Base-by-base conservation (phyloP, 2,888 invertebrate species). In the Pyralis farinalis region DNA sequence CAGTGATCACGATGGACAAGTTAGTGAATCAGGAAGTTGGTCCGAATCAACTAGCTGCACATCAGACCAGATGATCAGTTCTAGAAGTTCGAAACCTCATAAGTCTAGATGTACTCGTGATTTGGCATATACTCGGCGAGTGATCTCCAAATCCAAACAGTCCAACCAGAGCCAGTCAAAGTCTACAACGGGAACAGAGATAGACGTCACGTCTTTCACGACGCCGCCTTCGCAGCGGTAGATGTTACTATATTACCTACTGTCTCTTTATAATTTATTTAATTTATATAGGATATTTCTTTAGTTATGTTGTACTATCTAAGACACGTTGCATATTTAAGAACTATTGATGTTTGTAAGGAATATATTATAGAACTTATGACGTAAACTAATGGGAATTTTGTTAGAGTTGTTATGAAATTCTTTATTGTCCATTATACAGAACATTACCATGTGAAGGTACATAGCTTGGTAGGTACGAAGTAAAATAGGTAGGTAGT, bases 71-170 rank as follows among this genome's bases (percentile, higher is more conserved):
- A 66, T 75, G 0, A 39, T 46, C 11, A 75, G 67, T 31, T 70
- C 76, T 0, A 62, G 58, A 0, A 77, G 67, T 43, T 75, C 73
- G 0, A 75, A 72, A 40, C 71, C 78, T 0, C 56, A 49, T 25
- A 25, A 25, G 25, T 25, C 25, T 1, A 58, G 63, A 11, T 60
- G 59, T 35, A 71, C 74, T 1, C 67, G 78, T 1, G 73, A 80
- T 55, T 43, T 83, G 28, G 70, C 74, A 5, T 81, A 84, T 82
- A 78, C 81, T 1, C 65, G 70, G 1, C 71, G 75, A 7, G 76
- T 82, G 1, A 52, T 72, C 12, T 65, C 76, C 1, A 69, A 64
- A 30, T 64, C 69, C 28, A 53, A 63, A 0, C 40, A 20, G 8
- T 21, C 29, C 11, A 30, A 51, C 1, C 45, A 43, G n/a, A 47